phyloP scores from a whole-genome alignment of 2,888 invertebrate genomes.

The Hermodice carunculata region DNA sequence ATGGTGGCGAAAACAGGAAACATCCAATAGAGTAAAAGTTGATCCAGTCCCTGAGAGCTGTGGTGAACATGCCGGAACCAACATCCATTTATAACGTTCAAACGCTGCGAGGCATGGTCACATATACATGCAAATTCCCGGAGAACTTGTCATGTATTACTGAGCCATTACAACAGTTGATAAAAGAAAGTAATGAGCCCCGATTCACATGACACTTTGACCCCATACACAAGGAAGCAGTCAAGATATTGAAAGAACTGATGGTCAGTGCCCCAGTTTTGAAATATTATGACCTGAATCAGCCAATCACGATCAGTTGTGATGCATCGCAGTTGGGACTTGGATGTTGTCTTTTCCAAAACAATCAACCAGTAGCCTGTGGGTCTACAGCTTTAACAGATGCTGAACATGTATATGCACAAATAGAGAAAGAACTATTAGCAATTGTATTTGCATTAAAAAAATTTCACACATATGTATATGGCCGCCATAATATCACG shows the following conservation, averaged over 20 bases:
- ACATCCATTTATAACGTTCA: neutral
- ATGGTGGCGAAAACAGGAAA: too few relatives aligned
- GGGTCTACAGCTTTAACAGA: conserved; percentile 21
- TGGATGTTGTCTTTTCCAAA: conserved; percentile 16
- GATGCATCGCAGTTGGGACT: conserved; percentile 20
- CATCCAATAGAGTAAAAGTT: too few relatives aligned
- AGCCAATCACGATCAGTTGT: conserved; percentile 1
- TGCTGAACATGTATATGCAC: conserved; percentile 25
- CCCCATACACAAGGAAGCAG: conserved; percentile 18
- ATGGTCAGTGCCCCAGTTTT: conserved; percentile 21
- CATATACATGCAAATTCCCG: conserved; percentile 17
- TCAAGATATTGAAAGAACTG: conserved; percentile 14
- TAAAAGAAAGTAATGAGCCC: conserved; percentile 10
- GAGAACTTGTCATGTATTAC: too few relatives aligned
- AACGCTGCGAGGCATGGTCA: conserved; percentile 27
- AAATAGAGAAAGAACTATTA: conserved; percentile 30
- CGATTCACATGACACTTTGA: conserved; percentile 20
- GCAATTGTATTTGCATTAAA: conserved; percentile 22
- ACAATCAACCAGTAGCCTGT: conserved; percentile 11
- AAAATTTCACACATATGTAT: too few relatives aligned
- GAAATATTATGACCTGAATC: conserved; percentile 1
- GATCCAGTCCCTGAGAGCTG: too few relatives aligned
- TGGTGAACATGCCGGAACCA: conserved; percentile 19
- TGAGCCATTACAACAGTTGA: too few relatives aligned
- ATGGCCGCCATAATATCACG: conserved; percentile 21